Evolutionary conservation across 2,888 invertebrate genomes (phyloP).

Genomic region (Tenodera sinensis): DNA sequence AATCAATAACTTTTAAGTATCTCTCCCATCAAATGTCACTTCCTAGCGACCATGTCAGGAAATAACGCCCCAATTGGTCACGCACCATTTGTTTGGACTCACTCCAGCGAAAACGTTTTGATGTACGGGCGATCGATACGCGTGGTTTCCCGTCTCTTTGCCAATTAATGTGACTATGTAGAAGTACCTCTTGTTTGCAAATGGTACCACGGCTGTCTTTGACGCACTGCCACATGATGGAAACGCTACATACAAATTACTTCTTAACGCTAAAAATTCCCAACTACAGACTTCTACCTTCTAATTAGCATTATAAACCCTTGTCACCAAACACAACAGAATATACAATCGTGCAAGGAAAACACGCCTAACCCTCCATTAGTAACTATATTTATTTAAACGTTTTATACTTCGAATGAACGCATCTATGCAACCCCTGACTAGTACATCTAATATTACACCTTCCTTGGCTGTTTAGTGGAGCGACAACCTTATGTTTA

Average conservation of each 20-base stretch:
- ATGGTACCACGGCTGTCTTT: not conserved
- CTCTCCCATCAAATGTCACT: not conserved
- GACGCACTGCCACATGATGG: not conserved
- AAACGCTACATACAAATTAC: not conserved
- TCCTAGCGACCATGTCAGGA: not conserved
- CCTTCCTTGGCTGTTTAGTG: no score
- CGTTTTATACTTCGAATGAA: no score
- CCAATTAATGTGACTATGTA: not conserved
- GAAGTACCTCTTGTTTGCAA: not conserved
- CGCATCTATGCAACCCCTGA: no score
- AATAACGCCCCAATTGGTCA: not conserved
- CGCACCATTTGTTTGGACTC: not conserved
- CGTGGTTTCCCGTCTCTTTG: not conserved
- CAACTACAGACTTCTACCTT: not conserved
- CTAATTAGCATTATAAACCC: not conserved
- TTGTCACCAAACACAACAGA: no score
- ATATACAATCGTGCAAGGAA: no score
- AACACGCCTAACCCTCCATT: no score
- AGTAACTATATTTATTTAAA: no score
- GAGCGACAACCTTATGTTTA: no score
- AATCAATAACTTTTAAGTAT: not conserved
- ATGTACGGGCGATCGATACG: not conserved
- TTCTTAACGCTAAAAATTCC: not conserved
- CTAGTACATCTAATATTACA: no score
- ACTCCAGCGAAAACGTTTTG: not conserved